Conservation (phyloP, 2,113 vertebrate species). For the Pterocles gutturalis region DNA sequence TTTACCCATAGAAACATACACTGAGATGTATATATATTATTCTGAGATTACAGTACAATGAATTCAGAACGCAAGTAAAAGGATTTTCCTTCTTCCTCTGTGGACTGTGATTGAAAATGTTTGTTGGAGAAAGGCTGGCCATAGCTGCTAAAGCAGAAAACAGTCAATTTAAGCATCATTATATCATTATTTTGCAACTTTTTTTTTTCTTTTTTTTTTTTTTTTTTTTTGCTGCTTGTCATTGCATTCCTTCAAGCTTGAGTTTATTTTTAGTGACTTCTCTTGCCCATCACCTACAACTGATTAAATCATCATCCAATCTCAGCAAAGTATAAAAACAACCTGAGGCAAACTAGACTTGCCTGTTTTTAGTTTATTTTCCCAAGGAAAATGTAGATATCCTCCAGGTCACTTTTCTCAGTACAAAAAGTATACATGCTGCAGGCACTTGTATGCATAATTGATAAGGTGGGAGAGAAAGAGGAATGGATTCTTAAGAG, state of each 20-base stretch:
- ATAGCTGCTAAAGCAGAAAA: slow-evolving; percentile 1
- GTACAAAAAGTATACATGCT: not conserved
- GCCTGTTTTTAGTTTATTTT: not conserved
- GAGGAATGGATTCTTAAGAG: not conserved
- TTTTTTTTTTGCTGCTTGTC: not conserved
- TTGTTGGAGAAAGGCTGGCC: not conserved
- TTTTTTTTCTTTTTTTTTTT: not conserved
- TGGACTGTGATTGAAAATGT: slow-evolving; percentile 20
- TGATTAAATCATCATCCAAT: not conserved
- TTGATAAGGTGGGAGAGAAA: not conserved
- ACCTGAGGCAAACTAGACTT: not conserved
- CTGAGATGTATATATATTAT: not conserved
- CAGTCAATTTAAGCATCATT: not conserved
- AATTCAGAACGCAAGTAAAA: slow-evolving; percentile 29
- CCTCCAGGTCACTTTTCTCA: slow-evolving; percentile 3
- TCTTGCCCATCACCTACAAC: not conserved
- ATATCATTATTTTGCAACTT: not conserved
- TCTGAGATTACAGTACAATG: slow-evolving; percentile 28
- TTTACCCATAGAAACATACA: not conserved
- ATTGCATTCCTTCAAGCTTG: not conserved
- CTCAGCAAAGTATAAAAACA: not conserved
- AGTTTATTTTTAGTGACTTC: not conserved
- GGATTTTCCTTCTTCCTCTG: slow-evolving; percentile 18
- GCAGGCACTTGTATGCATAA: slow-evolving; percentile 29
- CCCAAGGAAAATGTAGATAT: not conserved